Evolutionary conservation across 2,113 vertebrate genomes (phyloP).

Genomic region (Diphyllodes magnificus): DNA sequence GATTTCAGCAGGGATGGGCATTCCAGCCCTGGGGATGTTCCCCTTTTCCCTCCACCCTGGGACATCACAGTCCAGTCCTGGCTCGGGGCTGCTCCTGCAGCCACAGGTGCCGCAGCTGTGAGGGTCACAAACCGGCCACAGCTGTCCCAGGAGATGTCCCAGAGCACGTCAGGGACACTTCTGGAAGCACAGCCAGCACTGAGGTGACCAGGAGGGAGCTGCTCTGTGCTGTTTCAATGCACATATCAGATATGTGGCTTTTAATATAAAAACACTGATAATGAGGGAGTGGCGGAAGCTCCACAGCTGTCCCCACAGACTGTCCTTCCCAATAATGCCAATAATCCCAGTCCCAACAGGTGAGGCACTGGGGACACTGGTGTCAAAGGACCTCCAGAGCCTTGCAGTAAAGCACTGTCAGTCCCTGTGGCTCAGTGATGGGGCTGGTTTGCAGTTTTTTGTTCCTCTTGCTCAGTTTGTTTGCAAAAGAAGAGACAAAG

Average conservation of each 20-base stretch:
- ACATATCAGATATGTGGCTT: background rate
- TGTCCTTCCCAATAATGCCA: background rate
- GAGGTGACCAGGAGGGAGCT: background rate
- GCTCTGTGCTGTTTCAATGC: background rate
- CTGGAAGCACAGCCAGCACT: background rate
- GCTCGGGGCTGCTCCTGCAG: background rate
- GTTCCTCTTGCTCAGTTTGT: background rate
- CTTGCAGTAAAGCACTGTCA: background rate
- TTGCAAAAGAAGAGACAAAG: background rate
- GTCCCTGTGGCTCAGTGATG: background rate
- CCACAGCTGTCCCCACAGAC: background rate
- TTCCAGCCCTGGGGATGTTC: accelerated
- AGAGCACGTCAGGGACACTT: accelerated
- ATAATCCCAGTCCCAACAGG: background rate
- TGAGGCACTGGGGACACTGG: background rate
- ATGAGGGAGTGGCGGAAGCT: background rate
- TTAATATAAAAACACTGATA: background rate
- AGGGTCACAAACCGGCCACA: background rate
- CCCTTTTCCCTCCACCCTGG: accelerated
- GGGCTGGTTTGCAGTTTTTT: background rate
- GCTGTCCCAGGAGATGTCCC: background rate
- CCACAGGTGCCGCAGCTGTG: background rate
- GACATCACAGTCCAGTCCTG: background rate
- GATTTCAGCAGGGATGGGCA: background rate
- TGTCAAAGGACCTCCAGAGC: background rate